Percentiles rank a stretch among this genome's conserved stretches.
phyloP scores from a whole-genome alignment of 2,113 vertebrate genomes.

The Podarcis raffonei region DNA sequence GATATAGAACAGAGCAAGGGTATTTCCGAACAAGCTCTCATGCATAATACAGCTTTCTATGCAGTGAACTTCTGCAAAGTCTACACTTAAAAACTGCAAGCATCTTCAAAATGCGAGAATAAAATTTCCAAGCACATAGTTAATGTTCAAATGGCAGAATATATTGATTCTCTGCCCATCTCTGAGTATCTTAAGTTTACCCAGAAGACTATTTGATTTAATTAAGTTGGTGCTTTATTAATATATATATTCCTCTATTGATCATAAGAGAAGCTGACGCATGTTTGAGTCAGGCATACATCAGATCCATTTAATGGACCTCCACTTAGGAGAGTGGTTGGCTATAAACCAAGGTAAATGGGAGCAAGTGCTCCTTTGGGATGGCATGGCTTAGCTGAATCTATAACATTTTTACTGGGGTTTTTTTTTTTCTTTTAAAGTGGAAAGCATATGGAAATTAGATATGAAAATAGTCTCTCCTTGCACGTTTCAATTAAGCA shows the following conservation, averaged over 20 bases:
- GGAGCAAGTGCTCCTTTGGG: conserved; percentile 90
- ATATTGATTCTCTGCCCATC: conserved; percentile 81
- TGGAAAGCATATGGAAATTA: conserved; percentile 89
- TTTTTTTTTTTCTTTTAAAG: conserved; percentile 72
- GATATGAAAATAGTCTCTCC: conserved; percentile 88
- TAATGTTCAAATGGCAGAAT: conserved; percentile 78
- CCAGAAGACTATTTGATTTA: conserved; percentile 92
- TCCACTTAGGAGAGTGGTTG: conserved; percentile 80
- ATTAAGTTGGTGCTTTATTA: conserved; percentile 95
- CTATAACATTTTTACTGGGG: conserved; percentile 82
- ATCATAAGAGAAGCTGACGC: conserved; percentile 90
- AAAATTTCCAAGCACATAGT: conserved; percentile 80
- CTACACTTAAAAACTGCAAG: conserved; percentile 53
- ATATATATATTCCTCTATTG: conserved; percentile 96
- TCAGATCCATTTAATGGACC: conserved; percentile 80
- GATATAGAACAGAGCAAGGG: not conserved
- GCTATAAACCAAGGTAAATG: conserved; percentile 90
- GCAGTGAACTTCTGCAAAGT: conserved; percentile 5
- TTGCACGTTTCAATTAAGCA: conserved; percentile 97
- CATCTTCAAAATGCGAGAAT: conserved; percentile 68
- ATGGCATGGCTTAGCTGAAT: conserved; percentile 77
- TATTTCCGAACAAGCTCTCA: not conserved
- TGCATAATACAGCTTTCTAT: not conserved
- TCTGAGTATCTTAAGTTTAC: conserved; percentile 85
- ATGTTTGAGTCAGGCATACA: conserved; percentile 82